Evolutionary conservation across 2,113 vertebrate species (phyloP).

Genomic region (Istiophorus platypterus): DNA sequence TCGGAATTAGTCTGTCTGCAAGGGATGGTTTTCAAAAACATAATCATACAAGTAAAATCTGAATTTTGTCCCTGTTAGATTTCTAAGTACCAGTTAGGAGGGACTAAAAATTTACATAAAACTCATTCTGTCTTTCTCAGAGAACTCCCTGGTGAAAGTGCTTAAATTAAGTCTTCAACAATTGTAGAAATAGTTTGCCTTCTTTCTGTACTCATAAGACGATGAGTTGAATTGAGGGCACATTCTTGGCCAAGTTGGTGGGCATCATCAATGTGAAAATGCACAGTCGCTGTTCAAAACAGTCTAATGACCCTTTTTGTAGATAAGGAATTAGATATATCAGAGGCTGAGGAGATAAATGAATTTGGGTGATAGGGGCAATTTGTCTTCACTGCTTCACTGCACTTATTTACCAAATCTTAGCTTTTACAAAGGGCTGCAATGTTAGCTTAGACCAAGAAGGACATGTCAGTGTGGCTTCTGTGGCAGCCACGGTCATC

Average conservation of each 20-base stretch:
- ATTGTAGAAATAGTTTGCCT: slow-evolving; percentile 17
- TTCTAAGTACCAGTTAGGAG: background rate
- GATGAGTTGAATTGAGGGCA: slow-evolving; percentile 35
- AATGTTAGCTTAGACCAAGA: slow-evolving; percentile 58
- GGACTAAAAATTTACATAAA: background rate
- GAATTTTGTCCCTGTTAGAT: background rate
- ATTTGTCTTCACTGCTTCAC: slow-evolving; percentile 78
- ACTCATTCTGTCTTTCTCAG: background rate
- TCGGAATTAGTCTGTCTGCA: slow-evolving; percentile 7
- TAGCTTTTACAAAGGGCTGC: slow-evolving; percentile 70
- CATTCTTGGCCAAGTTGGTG: slow-evolving; percentile 19
- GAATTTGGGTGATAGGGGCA: slow-evolving; percentile 72
- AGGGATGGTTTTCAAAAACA: background rate
- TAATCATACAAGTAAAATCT: background rate
- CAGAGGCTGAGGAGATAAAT: slow-evolving; percentile 72
- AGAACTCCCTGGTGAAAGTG: slow-evolving; percentile 17
- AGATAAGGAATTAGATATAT: slow-evolving; percentile 73
- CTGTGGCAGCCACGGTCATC: slow-evolving; percentile 68
- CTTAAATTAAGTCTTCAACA: slow-evolving; percentile 38
- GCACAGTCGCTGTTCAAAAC: slow-evolving; percentile 30
- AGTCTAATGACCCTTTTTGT: slow-evolving; percentile 52
- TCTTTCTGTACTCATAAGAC: slow-evolving; percentile 19
- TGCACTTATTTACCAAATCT: slow-evolving; percentile 79
- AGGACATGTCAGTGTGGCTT: slow-evolving; percentile 66
- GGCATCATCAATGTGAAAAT: slow-evolving; percentile 42